A percentile compares a stretch with the other conserved stretches of the same genome.
These are phyloP conservation scores for Struthio camelus DNA, from an alignment of 2,113 vertebrate genomes.

Conservation along the genomic window DNA sequence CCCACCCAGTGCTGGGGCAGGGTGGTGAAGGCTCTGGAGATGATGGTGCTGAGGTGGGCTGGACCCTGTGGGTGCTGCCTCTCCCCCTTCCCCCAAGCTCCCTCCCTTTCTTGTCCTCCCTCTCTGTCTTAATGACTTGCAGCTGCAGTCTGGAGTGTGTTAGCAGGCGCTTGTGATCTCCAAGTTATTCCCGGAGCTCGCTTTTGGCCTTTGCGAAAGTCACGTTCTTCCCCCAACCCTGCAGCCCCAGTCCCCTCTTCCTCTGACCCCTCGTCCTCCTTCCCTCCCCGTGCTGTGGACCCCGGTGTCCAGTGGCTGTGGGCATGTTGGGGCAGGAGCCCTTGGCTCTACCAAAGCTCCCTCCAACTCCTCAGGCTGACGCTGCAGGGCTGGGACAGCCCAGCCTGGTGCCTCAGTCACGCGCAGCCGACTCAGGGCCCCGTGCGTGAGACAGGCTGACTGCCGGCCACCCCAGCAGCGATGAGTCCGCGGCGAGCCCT, in stretches of 20 bases:
- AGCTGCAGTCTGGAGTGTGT: accelerated
- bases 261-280: too few relatives aligned
- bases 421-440: background rate
- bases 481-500: background rate
- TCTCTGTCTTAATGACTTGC: accelerated
- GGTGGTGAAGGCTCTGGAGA: too few relatives aligned
- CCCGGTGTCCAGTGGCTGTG: too few relatives aligned
- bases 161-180: background rate
- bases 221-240: accelerated
- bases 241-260: background rate
- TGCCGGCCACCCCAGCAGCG: background rate
- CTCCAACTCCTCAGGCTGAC: too few relatives aligned
- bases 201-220: background rate
- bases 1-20: background rate
- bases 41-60: too few relatives aligned
- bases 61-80: background rate
- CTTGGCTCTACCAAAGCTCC: too few relatives aligned
- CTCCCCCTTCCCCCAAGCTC: background rate
- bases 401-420: accelerated
- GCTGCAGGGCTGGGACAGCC: too few relatives aligned
- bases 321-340: too few relatives aligned
- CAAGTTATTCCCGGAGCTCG: background rate
- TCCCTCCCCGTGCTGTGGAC: background rate
- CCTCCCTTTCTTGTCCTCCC: background rate
- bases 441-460: background rate